Evolutionary conservation across 2,797 vertebrate species (phyloP).

Genomic region (Haliaeetus albicilla): DNA sequence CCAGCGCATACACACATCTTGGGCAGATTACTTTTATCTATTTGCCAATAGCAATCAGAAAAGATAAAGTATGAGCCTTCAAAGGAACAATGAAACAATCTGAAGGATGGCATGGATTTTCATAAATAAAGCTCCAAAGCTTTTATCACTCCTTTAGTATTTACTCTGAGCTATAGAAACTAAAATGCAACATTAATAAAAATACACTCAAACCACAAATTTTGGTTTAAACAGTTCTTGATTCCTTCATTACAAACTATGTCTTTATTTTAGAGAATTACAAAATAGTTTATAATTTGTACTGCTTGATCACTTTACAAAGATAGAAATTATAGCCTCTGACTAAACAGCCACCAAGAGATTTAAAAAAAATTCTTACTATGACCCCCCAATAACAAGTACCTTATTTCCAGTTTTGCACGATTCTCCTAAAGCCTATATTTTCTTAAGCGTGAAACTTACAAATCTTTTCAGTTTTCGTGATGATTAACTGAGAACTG

Average conservation of each 20-base stretch:
- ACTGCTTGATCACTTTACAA: neutral
- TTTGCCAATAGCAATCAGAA: neutral
- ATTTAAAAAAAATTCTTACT: neutral
- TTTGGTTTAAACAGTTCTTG: neutral
- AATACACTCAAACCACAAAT: neutral
- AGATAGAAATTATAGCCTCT: neutral
- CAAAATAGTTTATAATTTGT: neutral
- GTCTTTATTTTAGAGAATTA: neutral
- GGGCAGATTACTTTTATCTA: neutral
- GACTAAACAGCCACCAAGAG: neutral
- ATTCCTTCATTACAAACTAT: neutral
- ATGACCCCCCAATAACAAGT: neutral
- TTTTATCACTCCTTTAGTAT: neutral
- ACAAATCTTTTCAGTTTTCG: neutral
- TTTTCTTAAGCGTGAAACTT: neutral
- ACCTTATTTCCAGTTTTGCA: neutral
- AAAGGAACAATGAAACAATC: neutral
- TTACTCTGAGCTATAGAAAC: neutral
- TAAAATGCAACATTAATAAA: neutral
- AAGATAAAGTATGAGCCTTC: neutral
- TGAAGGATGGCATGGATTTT: neutral
- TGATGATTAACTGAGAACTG: neutral
- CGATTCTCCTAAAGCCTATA: neutral
- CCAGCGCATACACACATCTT: neutral
- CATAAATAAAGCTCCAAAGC: neutral